Base-by-base conservation (phyloP, 2,888 invertebrate genomes). In the Calliopum simillimum region DNA sequence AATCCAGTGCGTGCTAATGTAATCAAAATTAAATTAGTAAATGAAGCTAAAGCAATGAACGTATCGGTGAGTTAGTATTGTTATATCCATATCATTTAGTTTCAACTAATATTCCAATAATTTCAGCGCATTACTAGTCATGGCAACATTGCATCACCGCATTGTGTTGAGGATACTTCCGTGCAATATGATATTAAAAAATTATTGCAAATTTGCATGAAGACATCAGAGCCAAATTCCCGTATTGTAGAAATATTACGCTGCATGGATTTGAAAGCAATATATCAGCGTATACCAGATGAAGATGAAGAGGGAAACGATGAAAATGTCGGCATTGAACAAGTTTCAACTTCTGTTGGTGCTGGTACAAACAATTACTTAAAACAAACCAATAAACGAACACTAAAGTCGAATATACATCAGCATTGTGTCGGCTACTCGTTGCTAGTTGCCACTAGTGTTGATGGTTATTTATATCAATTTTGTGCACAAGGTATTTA, bases 391-490 rank as follows among this genome's bases (percentile, higher is more conserved):
- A 82, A 84, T 71, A 79, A 79, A 0, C 77, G 85, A 4, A 84
- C 85, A 0, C 76, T 91, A 1, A 88, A 87, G 73, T 91, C 91
- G 3, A 86, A 87, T 2, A 88, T 87, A 74, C 88, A 89, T 76
- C 86, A 87, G 73, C 86, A 88, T 69, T 87, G 91, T 61, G 88
- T 89, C 65, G 91, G 91, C 1, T 84, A 85, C 72, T 83, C 82
- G 3, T 73, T 85, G 44, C 71, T 85, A 3, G 80, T 85, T 58
- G 84, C 84, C 61, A 85, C 85, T 55, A 79, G 87, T 91, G 77
- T 91, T 89, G 92, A 92, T 80, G 94, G 93, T 14, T 93, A 91
- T 82, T 85, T 94, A 69, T 93, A 93, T 82, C 90, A 92, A 77
- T 91, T 92, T 77, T 87, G 88, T 67, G 88, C 88, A 55, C 84